Percentiles rank a stretch among this genome's conserved stretches.
phyloP scores from a whole-genome alignment of 2,888 invertebrate genomes.

The Lacanobia wlatinum region DNA sequence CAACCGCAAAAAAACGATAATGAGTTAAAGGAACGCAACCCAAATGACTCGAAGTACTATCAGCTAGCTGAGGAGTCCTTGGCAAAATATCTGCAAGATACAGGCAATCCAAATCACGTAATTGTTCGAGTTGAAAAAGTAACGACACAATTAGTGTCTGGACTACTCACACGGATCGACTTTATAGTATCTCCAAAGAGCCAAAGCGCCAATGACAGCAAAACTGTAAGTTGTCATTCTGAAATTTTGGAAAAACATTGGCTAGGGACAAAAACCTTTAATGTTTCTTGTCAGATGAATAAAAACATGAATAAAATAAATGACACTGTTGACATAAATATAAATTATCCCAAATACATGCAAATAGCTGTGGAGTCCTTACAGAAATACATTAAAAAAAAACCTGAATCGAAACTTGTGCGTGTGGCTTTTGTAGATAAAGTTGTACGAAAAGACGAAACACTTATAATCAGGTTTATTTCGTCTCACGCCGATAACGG shows the following conservation, averaged over 20 bases:
- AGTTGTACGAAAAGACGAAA: constrained; percentile 6
- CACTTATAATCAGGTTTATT: constrained; percentile 38
- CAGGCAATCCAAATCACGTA: constrained; percentile 22
- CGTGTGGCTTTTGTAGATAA: constrained; percentile 55
- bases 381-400: constrained; percentile 62
- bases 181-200: constrained; percentile 39
- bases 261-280: constrained; percentile 54
- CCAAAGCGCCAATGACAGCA: background rate
- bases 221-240: constrained; percentile 60
- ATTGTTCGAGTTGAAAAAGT: constrained; percentile 60
- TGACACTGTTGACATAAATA: constrained; percentile 3
- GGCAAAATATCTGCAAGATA: constrained; percentile 45
- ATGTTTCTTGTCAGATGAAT: constrained; percentile 44
- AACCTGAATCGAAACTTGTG: constrained; percentile 48
- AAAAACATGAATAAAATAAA: background rate
- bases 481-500: constrained; percentile 41
- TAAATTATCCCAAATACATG: constrained; percentile 38
- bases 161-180: constrained; percentile 57
- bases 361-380: constrained; percentile 70
- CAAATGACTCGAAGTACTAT: constrained; percentile 47
- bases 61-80: constrained; percentile 53
- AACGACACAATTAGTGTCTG: constrained; percentile 66
- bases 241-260: constrained; percentile 70
- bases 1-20: constrained; percentile 51
- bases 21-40: constrained; percentile 35